Evolutionary conservation across 2,797 vertebrate genomes (phyloP), one percentile per base, ranked within the genome.

Genomic region (Triplophysa yarkandensis): DNA sequence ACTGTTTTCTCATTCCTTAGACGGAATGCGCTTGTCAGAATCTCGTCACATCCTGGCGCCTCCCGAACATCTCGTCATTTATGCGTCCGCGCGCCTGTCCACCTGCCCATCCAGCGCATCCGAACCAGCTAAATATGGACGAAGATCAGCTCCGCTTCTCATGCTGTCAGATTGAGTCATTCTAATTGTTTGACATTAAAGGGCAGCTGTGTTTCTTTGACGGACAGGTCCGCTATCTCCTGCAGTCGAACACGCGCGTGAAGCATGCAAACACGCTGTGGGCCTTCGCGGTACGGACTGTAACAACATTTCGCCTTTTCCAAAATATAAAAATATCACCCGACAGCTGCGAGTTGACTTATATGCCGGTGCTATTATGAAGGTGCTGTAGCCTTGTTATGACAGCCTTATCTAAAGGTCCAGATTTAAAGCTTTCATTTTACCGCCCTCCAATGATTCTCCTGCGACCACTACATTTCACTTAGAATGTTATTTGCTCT

Each of bases 41-140:
- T 86, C 74, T 85, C 81, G 87, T 87, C 75, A 87, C 88, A 85
- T 86, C 84, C 83, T 79, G 83, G 75, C 75, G 80, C 78, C 82
- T 80, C 86, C 76, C 86, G 80, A 87, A 83, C 81, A 66, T 83
- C 87, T 88, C 83, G 86, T 89, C 87, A 90, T 85, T 88, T 86
- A 89, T 88, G 83, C 80, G 85, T 89, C 88, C 87, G 84, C 83
- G 85, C 85, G 85, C 86, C 85, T 86, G 88, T 89, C 84, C 71
- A 83, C 82, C 82, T 84, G 87, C 54, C 69, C 44, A 48, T 80
- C 78, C 67, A 48, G 16, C 62, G 23, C 11, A 41, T 78, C 87
- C 71, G 76, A 73, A 83, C 79, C 74, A 55, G 68, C 73, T 62
- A 68, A 79, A 70, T 79, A 75, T 44, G 52, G 67, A 41, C 1